Evolutionary conservation across 2,113 vertebrate species (phyloP), one percentile per base, ranked within the genome.

Genomic region (Pampusana beccarii): DNA sequence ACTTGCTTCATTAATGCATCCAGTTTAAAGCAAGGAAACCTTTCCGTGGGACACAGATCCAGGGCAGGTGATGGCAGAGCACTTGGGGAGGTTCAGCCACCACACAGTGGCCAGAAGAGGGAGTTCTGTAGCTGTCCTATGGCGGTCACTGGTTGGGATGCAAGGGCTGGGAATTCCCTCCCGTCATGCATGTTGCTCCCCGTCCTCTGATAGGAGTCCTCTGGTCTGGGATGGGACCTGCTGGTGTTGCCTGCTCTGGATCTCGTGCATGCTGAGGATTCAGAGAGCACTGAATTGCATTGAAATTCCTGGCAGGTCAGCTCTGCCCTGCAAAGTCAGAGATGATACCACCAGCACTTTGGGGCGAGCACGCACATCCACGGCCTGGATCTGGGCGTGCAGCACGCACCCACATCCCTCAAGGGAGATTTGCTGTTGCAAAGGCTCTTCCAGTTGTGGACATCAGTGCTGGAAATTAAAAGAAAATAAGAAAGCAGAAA

Each of bases 81-180:
- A 0, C 14, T 4, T 44, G 42, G 9, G 53, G 42, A 75, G 23
- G 66, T 26, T 90, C 56, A 71, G 38, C 53, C 48, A 71, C 9
- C 25, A 9, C 5, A 3, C 58, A 15, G 70, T 57, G 81, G 29
- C 91, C 94, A 86, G 95, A 73, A 97, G 82, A 86, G 94, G 92
- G 92, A 92, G 92, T 75, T 93, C 21, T 85, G 57, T 80, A 58
- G 64, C 89, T 70, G 60, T 86, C 13, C 42, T 11, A 1, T 15
- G 40, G 31, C 75, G 33, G 29, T 40, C 54, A 3, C 26, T 48
- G 71, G 28, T 36, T 50, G 60, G 56, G 31, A 66, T 66, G 46
- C 28, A n/a, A 19, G 9, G 34, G n/a, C 73, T 58, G 60, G 77
- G 36, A 92, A 13, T 15, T 86, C 13, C 0, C 16, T 53, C 65